These are phyloP conservation scores for Chionoecetes opilio DNA, from an alignment of 1,140 invertebrate species.

Conservation along the genomic window DNA sequence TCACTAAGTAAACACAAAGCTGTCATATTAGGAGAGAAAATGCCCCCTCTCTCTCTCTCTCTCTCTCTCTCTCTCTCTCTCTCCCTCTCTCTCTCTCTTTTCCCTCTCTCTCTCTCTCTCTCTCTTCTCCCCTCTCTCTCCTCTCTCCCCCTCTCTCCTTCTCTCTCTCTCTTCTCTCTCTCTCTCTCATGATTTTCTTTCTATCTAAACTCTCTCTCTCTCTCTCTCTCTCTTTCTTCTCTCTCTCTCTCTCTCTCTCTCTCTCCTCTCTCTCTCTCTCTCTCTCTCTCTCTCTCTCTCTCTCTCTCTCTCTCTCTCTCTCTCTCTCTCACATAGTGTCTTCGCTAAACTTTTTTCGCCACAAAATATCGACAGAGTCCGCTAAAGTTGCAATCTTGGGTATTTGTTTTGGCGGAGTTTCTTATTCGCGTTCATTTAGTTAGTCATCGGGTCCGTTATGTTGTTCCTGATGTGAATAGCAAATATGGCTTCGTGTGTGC, in stretches of 20 bases:
- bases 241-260: neutral
- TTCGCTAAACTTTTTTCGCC: neutral
- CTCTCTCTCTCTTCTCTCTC: neutral
- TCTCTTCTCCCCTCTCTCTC: too few species aligned
- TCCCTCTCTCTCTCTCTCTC: neutral
- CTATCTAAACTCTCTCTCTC: neutral
- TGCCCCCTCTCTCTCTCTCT: neutral
- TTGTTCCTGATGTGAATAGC: too few species aligned
- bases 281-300: too few species aligned
- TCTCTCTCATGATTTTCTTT: neutral
- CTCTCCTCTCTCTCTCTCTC: too few species aligned
- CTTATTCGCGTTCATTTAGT: too few species aligned
- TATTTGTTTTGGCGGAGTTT: too few species aligned
- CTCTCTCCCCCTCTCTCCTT: neutral
- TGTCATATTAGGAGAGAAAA: neutral
- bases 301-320: too few species aligned
- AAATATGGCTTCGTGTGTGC: too few species aligned
- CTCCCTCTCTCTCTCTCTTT: neutral
- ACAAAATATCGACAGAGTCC: neutral
- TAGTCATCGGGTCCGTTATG: too few species aligned
- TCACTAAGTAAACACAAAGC: neutral
- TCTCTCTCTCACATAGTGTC: too few species aligned
- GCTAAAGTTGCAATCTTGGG: too few species aligned
- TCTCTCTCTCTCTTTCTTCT: neutral
- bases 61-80: neutral